A percentile compares a stretch with the other conserved stretches of the same genome.
These are phyloP conservation scores for Enteromius fasciolatus DNA, from an alignment of 2,797 vertebrate genomes.

Conservation along the genomic window DNA sequence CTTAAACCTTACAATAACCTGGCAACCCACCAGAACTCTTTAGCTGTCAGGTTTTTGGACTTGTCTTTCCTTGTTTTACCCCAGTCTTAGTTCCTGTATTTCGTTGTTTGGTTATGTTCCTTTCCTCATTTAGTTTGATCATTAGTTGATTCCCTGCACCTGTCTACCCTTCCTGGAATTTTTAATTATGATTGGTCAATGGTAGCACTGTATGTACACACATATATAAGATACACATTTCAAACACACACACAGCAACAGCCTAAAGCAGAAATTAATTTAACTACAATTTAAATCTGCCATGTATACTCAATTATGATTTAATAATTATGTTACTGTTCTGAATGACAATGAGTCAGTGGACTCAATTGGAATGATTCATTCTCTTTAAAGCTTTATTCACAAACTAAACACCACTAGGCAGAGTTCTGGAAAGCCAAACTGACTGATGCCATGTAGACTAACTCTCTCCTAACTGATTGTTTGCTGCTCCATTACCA, in stretches of 20 bases:
- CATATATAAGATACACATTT: too few relatives aligned
- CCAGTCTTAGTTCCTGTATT: too few relatives aligned
- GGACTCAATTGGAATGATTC: background rate
- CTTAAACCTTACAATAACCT: background rate
- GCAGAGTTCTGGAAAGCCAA: background rate
- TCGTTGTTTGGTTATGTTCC: too few relatives aligned
- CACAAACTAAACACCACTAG: background rate
- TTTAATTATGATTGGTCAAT: background rate
- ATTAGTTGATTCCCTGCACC: too few relatives aligned
- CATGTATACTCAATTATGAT: background rate
- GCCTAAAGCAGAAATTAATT: background rate
- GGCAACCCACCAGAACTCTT: background rate
- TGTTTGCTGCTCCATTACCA: conserved; percentile 17
- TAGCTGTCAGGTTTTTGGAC: background rate
- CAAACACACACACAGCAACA: background rate
- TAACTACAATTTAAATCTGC: background rate
- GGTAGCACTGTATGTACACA: too few relatives aligned
- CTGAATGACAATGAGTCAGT: background rate
- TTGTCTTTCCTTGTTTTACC: too few relatives aligned
- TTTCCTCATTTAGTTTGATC: too few relatives aligned
- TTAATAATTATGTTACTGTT: background rate
- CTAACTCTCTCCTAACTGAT: background rate
- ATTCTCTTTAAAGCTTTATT: background rate
- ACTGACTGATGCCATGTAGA: background rate
- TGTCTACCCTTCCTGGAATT: background rate